phyloP scores from a whole-genome alignment of 2,888 invertebrate genomes.

The Endotricha flammealis region DNA sequence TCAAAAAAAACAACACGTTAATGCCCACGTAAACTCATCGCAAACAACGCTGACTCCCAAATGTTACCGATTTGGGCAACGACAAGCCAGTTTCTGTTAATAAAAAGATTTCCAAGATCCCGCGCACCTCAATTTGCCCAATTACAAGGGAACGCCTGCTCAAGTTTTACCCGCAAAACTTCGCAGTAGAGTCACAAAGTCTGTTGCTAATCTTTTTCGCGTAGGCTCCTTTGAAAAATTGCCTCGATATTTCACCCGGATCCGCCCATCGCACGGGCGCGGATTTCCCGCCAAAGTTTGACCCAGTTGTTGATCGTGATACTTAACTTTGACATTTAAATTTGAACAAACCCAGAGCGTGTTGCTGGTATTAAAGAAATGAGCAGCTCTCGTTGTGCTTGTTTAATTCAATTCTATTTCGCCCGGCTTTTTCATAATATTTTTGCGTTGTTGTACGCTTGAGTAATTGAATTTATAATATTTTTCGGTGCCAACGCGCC shows the following conservation, averaged over 20 bases:
- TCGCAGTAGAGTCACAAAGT: slow-evolving; percentile 9
- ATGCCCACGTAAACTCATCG: neutral
- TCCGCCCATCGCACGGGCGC: slow-evolving; percentile 23
- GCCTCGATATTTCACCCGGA: slow-evolving; percentile 36
- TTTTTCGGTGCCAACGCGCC: neutral
- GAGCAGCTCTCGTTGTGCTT: slow-evolving; percentile 7
- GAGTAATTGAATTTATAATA: slow-evolving; percentile 1
- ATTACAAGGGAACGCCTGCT: slow-evolving; percentile 2
- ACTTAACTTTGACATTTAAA: slow-evolving; percentile 24
- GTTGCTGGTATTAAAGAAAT: slow-evolving; percentile 7
- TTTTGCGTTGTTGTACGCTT: neutral
- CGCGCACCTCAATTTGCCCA: slow-evolving; percentile 7
- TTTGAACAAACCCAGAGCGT: slow-evolving; percentile 3
- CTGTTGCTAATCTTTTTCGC: slow-evolving; percentile 15
- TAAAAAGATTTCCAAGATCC: neutral
- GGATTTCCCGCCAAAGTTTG: slow-evolving; percentile 19
- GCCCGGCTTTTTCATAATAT: neutral
- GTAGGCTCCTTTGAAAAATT: slow-evolving; percentile 33
- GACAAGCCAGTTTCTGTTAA: neutral
- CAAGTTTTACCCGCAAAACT: neutral
- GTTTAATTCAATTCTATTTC: slow-evolving; percentile 13
- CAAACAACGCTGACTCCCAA: neutral
- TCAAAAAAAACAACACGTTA: no score
- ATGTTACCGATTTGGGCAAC: neutral
- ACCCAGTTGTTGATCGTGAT: slow-evolving; percentile 19